These are phyloP conservation scores for Protomyctophum bolini DNA, from an alignment of 2,113 vertebrate species.

Conservation along the genomic window DNA sequence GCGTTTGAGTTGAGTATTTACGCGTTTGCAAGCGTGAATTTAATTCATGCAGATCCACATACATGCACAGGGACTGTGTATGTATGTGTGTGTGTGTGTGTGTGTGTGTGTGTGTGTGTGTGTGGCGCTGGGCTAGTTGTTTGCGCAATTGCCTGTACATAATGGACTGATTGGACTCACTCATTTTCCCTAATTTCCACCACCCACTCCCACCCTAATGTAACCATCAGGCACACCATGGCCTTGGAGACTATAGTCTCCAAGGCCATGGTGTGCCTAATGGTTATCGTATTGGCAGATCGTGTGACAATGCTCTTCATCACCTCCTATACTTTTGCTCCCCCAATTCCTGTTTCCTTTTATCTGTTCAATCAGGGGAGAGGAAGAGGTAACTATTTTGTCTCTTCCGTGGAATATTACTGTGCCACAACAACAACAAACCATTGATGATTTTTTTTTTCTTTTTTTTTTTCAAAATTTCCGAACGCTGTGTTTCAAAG, in stretches of 20 bases:
- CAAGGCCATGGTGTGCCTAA: background rate
- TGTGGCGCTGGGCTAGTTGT: background rate
- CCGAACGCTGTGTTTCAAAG: conserved; percentile 73
- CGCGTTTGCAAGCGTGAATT: background rate
- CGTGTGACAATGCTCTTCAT: too few relatives aligned
- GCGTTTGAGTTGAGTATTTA: background rate
- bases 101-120: background rate
- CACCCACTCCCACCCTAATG: background rate
- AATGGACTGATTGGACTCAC: background rate
- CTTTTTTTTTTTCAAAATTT: conserved; percentile 73
- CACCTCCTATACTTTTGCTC: background rate
- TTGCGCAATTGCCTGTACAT: conserved; percentile 48
- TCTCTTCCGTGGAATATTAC: conserved; percentile 67
- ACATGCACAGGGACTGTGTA: background rate
- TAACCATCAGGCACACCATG: background rate
- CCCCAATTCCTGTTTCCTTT: background rate
- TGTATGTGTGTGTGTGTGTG: background rate
- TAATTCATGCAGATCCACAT: too few relatives aligned
- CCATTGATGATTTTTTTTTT: conserved; percentile 72
- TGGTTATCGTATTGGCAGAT: too few relatives aligned
- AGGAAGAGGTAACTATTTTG: conserved; percentile 29
- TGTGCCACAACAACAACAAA: conserved; percentile 67
- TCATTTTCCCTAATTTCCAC: background rate
- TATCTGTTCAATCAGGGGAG: conserved; percentile 33
- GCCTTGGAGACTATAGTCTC: too few relatives aligned